Percentiles rank a stretch among this genome's conserved stretches.
phyloP scores from a whole-genome alignment of 2,888 invertebrate species.

The Trilocha varians region DNA sequence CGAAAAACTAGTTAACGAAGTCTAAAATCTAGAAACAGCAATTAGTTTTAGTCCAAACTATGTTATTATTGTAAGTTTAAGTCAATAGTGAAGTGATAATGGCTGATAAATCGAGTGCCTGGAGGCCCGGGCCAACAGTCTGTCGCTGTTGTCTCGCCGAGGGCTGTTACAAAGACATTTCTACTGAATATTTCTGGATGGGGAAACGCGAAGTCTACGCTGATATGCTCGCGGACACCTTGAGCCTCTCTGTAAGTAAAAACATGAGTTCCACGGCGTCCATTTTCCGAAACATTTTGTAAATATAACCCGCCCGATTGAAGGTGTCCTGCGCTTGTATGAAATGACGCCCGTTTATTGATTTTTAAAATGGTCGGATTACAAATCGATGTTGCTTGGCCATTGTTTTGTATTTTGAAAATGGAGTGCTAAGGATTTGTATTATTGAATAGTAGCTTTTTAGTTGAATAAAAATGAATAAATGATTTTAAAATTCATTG shows the following conservation, averaged over 20 bases:
- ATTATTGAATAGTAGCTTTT: no score
- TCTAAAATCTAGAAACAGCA: slow-evolving; percentile 10
- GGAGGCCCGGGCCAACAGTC: slow-evolving; percentile 61
- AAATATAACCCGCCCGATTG: slow-evolving; percentile 25
- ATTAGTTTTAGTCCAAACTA: slow-evolving; percentile 17
- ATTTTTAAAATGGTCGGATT: slow-evolving; percentile 22
- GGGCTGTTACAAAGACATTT: slow-evolving; percentile 65
- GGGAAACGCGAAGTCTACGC: slow-evolving; percentile 62
- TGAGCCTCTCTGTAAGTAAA: slow-evolving; percentile 48
- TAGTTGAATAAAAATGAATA: no score
- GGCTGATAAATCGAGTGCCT: slow-evolving; percentile 49
- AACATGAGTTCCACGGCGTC: slow-evolving; percentile 25
- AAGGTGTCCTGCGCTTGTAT: slow-evolving; percentile 14
- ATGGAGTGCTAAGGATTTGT: no score
- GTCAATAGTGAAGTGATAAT: slow-evolving; percentile 36
- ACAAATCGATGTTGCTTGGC: slow-evolving; percentile 29
- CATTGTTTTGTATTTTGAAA: neutral
- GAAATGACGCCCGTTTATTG: slow-evolving; percentile 7
- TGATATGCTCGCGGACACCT: slow-evolving; percentile 56
- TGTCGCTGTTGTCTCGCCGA: slow-evolving; percentile 62
- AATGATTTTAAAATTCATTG: no score
- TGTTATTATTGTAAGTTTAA: slow-evolving; percentile 29
- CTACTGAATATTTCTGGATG: slow-evolving; percentile 70
- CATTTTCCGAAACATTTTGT: slow-evolving; percentile 34
- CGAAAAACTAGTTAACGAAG: neutral